phyloP scores from a whole-genome alignment of 1,140 invertebrate genomes.

The Metopolophium dirhodum region DNA sequence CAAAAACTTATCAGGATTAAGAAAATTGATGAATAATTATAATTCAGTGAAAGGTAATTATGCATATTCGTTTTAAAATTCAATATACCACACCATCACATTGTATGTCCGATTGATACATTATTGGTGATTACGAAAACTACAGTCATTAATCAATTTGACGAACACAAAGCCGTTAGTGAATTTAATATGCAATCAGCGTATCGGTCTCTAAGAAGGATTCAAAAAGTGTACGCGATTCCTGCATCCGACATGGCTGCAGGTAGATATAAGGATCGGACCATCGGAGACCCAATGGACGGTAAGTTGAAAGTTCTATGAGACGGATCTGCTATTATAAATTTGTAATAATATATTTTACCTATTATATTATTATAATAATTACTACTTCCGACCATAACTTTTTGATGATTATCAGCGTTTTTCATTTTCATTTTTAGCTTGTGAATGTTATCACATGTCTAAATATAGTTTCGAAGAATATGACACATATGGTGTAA shows the following conservation, averaged over 20 bases:
- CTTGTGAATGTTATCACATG: neutral
- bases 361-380: neutral
- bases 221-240: neutral
- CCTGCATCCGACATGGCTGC: neutral
- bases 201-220: neutral
- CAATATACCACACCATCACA: neutral
- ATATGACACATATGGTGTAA: neutral
- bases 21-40: neutral
- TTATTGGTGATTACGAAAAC: neutral
- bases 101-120: neutral
- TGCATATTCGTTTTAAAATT: neutral
- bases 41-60: neutral
- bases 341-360: neutral
- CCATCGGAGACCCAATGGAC: neutral
- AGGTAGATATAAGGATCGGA: neutral
- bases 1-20: neutral
- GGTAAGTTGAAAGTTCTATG: neutral
- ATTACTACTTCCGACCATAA: neutral
- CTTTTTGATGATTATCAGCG: neutral
- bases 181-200: neutral
- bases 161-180: neutral
- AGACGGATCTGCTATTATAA: neutral
- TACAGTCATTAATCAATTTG: neutral
- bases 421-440: neutral
- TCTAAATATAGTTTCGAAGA: neutral